Evolutionary conservation across 2,888 invertebrate genomes (phyloP).

Genomic region (Oasisia sp.): DNA sequence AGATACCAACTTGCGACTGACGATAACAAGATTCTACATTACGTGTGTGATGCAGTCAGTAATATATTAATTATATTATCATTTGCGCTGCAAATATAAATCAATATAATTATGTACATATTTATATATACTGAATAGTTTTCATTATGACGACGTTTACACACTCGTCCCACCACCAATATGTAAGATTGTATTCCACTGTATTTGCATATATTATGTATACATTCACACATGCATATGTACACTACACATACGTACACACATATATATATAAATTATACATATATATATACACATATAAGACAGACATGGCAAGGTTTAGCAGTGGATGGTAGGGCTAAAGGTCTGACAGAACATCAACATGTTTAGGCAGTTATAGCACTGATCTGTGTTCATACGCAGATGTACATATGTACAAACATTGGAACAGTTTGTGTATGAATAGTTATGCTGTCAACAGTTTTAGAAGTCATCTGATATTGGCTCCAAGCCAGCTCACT

Average conservation of each 20-base stretch:
- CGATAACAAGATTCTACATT: neutral
- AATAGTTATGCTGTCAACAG: too few relatives aligned
- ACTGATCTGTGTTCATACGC: too few relatives aligned
- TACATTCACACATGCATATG: neutral
- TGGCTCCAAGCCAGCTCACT: neutral
- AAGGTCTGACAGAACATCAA: too few relatives aligned
- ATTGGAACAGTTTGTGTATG: too few relatives aligned
- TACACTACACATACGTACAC: neutral
- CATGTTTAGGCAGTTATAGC: too few relatives aligned
- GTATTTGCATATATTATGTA: neutral
- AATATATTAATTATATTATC: neutral
- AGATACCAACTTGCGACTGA: neutral
- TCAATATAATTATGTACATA: neutral
- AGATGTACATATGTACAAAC: too few relatives aligned
- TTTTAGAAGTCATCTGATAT: neutral
- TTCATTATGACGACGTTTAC: neutral
- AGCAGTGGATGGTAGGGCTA: too few relatives aligned
- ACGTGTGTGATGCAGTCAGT: neutral
- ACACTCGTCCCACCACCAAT: neutral
- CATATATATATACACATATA: neutral
- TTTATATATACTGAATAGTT: neutral
- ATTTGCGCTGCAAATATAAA: conserved; percentile 2
- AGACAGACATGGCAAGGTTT: too few relatives aligned
- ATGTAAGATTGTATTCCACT: neutral
- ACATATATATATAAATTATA: neutral